Percentiles rank a stretch among this genome's conserved stretches.
Conservation (phyloP, 2,113 vertebrate species). For the Chaenocephalus aceratus region DNA sequence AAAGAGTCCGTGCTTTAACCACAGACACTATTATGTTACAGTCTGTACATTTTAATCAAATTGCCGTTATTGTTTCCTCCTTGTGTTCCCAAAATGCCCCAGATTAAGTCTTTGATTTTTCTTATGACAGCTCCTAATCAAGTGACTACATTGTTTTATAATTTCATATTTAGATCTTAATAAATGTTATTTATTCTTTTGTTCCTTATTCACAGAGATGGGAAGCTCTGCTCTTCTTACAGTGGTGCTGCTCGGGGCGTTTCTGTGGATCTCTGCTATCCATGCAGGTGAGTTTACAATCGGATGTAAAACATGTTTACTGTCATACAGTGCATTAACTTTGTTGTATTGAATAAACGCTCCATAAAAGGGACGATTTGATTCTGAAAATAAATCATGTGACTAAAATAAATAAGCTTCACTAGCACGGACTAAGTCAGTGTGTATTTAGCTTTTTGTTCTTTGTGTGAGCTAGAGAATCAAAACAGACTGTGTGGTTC, state of each 20-base stretch:
- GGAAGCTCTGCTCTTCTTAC: slow-evolving; percentile 63
- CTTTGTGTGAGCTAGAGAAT: neutral
- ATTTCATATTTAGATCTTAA: neutral
- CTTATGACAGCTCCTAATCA: neutral
- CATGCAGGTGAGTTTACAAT: slow-evolving; percentile 70
- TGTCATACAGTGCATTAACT: neutral
- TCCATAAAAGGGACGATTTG: neutral
- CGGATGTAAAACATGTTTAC: neutral
- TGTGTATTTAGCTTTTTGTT: neutral
- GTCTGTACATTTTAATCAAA: slow-evolving; percentile 17
- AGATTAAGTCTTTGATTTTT: neutral
- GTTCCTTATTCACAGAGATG: slow-evolving; percentile 78
- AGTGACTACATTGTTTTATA: neutral
- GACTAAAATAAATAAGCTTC: neutral
- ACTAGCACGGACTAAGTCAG: too few relatives aligned
- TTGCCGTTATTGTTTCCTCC: neutral
- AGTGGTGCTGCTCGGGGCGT: slow-evolving; percentile 58
- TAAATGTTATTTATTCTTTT: slow-evolving; percentile 18
- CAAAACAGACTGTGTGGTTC: neutral
- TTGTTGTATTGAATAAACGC: neutral
- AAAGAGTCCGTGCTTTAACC: slow-evolving; percentile 32
- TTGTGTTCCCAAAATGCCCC: neutral
- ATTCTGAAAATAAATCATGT: neutral
- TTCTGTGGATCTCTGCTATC: slow-evolving; percentile 58
- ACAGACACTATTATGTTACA: slow-evolving; percentile 11